Evolutionary conservation across 2,113 vertebrate species (phyloP).

Genomic region (Emydura subglobosa): DNA sequence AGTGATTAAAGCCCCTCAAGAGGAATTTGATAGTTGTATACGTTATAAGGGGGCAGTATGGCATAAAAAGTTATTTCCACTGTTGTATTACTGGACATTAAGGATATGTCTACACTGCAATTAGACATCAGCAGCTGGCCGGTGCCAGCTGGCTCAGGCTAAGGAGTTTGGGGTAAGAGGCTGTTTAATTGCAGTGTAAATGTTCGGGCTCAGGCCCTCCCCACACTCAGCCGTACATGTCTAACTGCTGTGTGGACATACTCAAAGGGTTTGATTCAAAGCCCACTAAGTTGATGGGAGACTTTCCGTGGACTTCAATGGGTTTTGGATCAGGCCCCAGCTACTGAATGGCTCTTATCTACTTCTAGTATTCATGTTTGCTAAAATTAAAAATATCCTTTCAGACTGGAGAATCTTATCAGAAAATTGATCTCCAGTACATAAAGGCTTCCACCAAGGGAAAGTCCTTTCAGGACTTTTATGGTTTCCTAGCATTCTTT

Average conservation of each 20-base stretch:
- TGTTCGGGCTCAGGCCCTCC: background rate
- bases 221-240: background rate
- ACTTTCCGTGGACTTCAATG: slow-evolving; percentile 51
- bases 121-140: background rate
- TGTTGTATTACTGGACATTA: slow-evolving; percentile 41
- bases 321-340: slow-evolving; percentile 43
- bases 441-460: slow-evolving; percentile 71
- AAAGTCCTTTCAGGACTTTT: slow-evolving; percentile 63
- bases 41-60: slow-evolving; percentile 2
- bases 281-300: slow-evolving; percentile 38
- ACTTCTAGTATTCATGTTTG: slow-evolving; percentile 71
- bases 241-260: background rate
- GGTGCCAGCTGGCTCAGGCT: background rate
- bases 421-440: slow-evolving; percentile 83
- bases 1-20: background rate
- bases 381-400: slow-evolving; percentile 79
- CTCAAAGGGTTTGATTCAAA: slow-evolving; percentile 8
- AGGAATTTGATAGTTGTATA: slow-evolving; percentile 17
- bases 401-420: slow-evolving; percentile 77
- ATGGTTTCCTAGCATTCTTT: slow-evolving; percentile 67
- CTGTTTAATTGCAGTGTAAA: background rate
- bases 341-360: slow-evolving; percentile 32
- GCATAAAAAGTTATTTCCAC: slow-evolving; percentile 47
- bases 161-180: background rate
- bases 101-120: background rate